phyloP scores from a whole-genome alignment of 2,888 invertebrate genomes.

The Platycheirus rosarum region DNA sequence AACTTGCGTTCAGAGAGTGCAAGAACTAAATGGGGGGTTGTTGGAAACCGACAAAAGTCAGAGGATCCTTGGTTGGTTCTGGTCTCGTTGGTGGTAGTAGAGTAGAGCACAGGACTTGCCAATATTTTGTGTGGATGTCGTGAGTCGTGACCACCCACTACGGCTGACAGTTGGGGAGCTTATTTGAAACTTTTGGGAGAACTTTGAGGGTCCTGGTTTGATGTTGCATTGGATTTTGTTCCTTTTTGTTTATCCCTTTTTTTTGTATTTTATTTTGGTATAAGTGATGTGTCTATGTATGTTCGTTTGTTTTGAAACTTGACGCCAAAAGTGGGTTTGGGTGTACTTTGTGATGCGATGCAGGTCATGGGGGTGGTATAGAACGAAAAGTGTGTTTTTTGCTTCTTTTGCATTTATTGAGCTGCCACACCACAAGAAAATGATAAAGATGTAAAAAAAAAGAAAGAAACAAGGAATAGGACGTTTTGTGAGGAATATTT shows the following conservation, averaged over 20 bases:
- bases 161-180: constrained; percentile 1
- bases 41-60: constrained; percentile 57
- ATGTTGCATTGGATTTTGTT: constrained; percentile 49
- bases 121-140: not conserved
- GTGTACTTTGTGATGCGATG: constrained; percentile 25
- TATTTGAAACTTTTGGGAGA: constrained; percentile 13
- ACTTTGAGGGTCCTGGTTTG: constrained; percentile 61
- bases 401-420: constrained; percentile 36
- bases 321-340: constrained; percentile 43
- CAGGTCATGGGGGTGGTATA: constrained; percentile 62
- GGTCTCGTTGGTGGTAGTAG: constrained; percentile 14
- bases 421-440: constrained; percentile 15
- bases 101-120: constrained; percentile 75
- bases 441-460: constrained; percentile 17
- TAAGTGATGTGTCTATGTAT: constrained; percentile 8
- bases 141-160: not conserved
- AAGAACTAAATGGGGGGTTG: constrained; percentile 82
- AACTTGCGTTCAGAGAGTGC: constrained; percentile 83
- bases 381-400: constrained; percentile 23
- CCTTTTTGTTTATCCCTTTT: constrained; percentile 1
- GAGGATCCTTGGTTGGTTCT: constrained; percentile 60
- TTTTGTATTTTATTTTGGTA: not conserved
- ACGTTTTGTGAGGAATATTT: constrained; percentile 40
- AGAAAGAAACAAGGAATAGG: constrained; percentile 31
- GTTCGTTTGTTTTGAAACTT: constrained; percentile 67